phyloP scores from a whole-genome alignment of 2,888 invertebrate species.

The Meteorus cinctellus region DNA sequence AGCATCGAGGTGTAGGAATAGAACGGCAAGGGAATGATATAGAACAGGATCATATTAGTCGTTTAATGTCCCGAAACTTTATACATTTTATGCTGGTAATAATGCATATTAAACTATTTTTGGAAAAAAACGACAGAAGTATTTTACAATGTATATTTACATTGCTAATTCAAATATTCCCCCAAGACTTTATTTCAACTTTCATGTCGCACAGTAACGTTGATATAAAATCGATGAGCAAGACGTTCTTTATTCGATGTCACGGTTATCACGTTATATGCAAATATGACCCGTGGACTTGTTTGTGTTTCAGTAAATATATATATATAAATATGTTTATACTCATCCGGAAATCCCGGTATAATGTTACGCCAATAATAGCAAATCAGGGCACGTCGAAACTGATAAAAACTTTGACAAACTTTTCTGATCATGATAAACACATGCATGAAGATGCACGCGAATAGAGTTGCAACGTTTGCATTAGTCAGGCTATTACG shows the following conservation, averaged over 20 bases:
- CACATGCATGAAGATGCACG: background rate
- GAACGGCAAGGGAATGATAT: background rate
- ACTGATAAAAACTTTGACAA: constrained; percentile 22
- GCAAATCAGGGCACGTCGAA: constrained; percentile 24
- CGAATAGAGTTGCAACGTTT: constrained; percentile 18
- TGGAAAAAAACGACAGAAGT: constrained; percentile 12
- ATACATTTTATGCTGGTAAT: constrained; percentile 17
- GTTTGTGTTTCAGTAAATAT: background rate
- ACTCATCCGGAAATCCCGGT: constrained; percentile 17
- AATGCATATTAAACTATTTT: constrained; percentile 10
- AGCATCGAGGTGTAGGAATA: background rate
- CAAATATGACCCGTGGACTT: constrained; percentile 13
- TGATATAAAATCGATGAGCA: constrained; percentile 26
- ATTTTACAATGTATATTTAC: background rate
- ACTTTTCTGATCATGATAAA: constrained; percentile 30
- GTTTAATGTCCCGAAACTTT: constrained; percentile 11
- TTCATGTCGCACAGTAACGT: background rate
- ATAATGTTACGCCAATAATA: constrained; percentile 24
- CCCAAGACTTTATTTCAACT: constrained; percentile 19
- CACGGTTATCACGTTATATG: constrained; percentile 18
- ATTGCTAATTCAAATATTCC: constrained; percentile 4
- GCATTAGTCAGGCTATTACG: constrained; percentile 31
- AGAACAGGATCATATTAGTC: constrained; percentile 15
- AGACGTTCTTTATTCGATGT: constrained; percentile 15
- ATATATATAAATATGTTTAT: background rate